Conservation (phyloP, 1,140 invertebrate species). For the Magallana gigas region DNA sequence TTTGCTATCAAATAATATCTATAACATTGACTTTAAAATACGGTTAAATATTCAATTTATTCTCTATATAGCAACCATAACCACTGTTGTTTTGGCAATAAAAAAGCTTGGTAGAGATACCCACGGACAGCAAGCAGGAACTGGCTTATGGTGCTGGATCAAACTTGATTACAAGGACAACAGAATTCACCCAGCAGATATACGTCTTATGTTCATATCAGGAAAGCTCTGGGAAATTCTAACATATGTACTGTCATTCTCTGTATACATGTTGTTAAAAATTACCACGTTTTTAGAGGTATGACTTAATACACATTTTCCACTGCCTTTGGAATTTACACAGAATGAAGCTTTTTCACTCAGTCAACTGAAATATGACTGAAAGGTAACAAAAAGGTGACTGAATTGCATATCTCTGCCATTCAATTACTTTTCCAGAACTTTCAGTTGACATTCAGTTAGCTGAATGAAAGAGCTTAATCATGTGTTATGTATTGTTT, state of each 20-base stretch:
- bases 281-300: not conserved
- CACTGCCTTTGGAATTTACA: no score
- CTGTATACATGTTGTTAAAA: slow-evolving; percentile 27
- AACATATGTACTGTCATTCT: not conserved
- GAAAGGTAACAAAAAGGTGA: no score
- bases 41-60: not conserved
- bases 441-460: no score
- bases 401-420: no score
- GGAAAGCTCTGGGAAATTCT: slow-evolving; percentile 32
- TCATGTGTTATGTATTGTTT: no score
- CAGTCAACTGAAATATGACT: no score
- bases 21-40: not conserved
- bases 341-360: no score
- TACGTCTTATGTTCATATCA: not conserved
- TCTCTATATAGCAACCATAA: not conserved
- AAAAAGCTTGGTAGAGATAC: not conserved
- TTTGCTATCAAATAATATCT: not conserved
- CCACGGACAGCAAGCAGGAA: not conserved
- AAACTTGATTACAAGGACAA: not conserved
- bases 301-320: not conserved
- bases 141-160: slow-evolving; percentile 23
- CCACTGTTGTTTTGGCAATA: not conserved
- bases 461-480: no score
- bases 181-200: not conserved
- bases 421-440: no score